Conservation (phyloP, 2,888 invertebrate species). For the Synergus itoensis region DNA sequence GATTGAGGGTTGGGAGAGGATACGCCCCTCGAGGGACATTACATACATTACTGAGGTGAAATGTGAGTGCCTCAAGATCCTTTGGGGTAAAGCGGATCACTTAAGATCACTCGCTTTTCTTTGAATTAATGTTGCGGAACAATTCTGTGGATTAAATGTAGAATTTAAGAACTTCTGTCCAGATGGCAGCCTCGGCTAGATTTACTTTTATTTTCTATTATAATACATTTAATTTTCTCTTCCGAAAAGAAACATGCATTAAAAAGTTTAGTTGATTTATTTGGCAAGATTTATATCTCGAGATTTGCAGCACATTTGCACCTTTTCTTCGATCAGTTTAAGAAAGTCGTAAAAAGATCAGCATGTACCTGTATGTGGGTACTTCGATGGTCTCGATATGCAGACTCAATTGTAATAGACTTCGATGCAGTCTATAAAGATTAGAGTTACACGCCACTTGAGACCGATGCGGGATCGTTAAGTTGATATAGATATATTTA, state of each 20-base stretch:
- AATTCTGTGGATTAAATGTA: not conserved
- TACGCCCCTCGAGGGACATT: slow-evolving; percentile 63
- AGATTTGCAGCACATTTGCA: slow-evolving; percentile 7
- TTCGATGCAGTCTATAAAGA: slow-evolving; percentile 52
- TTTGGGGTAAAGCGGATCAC: slow-evolving; percentile 8
- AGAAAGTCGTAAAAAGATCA: slow-evolving; percentile 16
- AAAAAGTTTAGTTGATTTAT: not conserved
- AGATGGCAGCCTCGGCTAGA: too few species aligned
- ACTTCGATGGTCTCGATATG: slow-evolving; percentile 44
- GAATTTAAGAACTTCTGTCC: not conserved
- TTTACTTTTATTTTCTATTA: not conserved
- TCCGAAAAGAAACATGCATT: not conserved
- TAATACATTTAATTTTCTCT: not conserved
- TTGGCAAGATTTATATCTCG: not conserved
- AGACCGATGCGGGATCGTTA: slow-evolving; percentile 27
- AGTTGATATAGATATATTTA: not conserved
- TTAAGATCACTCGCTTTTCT: slow-evolving; percentile 14
- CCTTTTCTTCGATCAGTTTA: slow-evolving; percentile 1
- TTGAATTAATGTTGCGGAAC: slow-evolving; percentile 3
- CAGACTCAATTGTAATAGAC: slow-evolving; percentile 50
- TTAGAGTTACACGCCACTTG: slow-evolving; percentile 43
- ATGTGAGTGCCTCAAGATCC: slow-evolving; percentile 8
- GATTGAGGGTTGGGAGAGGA: slow-evolving; percentile 58
- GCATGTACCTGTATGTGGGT: slow-evolving; percentile 19
- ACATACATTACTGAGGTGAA: slow-evolving; percentile 19